Evolutionary conservation across 2,113 vertebrate species (phyloP).

Genomic region (Gambusia holbrooki): DNA sequence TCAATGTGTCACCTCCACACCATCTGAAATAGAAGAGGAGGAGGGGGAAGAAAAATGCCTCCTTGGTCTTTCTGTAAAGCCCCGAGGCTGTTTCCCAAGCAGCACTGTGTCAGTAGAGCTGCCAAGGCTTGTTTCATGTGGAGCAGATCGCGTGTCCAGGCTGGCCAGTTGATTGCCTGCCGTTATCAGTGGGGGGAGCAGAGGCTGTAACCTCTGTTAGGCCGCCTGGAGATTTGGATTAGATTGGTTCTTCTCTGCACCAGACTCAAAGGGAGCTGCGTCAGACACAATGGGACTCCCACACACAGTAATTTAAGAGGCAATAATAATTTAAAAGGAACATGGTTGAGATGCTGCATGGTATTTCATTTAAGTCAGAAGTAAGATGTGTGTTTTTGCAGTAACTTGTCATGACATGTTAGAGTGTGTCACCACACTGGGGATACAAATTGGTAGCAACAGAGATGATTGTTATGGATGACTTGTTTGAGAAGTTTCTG

Average conservation of each 20-base stretch:
- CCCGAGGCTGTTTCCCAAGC: slow-evolving; percentile 59
- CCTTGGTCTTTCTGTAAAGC: slow-evolving; percentile 29
- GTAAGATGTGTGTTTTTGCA: slow-evolving; percentile 1
- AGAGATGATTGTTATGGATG: slow-evolving; percentile 7
- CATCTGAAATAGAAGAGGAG: background rate
- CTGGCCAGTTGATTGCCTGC: slow-evolving; percentile 74
- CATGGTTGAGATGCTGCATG: slow-evolving; percentile 37
- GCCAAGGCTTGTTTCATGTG: slow-evolving; percentile 61
- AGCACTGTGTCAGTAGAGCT: slow-evolving; percentile 49
- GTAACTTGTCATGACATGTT: slow-evolving; percentile 8
- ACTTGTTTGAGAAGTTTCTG: slow-evolving; percentile 14
- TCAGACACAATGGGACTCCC: slow-evolving; percentile 41
- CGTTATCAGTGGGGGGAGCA: slow-evolving; percentile 69
- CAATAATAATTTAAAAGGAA: slow-evolving; percentile 44
- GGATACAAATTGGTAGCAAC: background rate
- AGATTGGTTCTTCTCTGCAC: slow-evolving; percentile 43
- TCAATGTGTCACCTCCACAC: slow-evolving; percentile 30
- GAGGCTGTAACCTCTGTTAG: slow-evolving; percentile 63
- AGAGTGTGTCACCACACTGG: background rate
- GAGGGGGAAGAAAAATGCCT: slow-evolving; percentile 23
- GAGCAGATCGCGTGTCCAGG: slow-evolving; percentile 63
- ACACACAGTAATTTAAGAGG: slow-evolving; percentile 1
- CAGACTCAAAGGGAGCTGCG: slow-evolving; percentile 50
- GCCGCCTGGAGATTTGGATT: slow-evolving; percentile 65
- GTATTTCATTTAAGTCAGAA: slow-evolving; percentile 12